Base-by-base conservation (phyloP, 2,888 invertebrate genomes). In the Ichneumoninae sp. region DNA sequence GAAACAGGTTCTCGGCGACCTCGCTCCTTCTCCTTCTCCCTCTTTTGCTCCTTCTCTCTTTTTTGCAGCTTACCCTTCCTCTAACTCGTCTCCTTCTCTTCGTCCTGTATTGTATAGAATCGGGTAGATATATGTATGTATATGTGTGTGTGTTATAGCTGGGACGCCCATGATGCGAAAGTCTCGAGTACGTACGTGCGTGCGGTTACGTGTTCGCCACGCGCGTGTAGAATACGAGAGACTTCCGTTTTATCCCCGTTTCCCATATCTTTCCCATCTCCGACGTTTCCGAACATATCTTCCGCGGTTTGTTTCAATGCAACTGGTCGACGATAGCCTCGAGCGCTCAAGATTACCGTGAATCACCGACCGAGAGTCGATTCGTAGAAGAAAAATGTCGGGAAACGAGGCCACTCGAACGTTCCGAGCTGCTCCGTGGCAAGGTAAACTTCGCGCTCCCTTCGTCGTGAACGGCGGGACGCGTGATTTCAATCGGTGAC, bases 1-100 rank as follows among this genome's bases (percentile, higher is more conserved):
- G 62, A 85, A 86, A 86, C 86, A 84, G 86, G 86, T 86, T 86
- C 84, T 74, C 72, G 57, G 82, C 78, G 82, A 84, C 85, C 85
- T 84, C 85, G 81, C 85, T n/a, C n/a, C n/a, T n/a, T n/a, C n/a
- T n/a, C n/a, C n/a, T n/a, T n/a, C n/a, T n/a, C n/a, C n/a, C n/a
- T n/a, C n/a, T n/a, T n/a, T n/a, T n/a, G 33, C 57, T 54, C 54
- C 77, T 82, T 69, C 68, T 78, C 57, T 36, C 30, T 33, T 82
- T 80, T 62, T 69, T 70, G 68, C 44, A 54, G 76, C 75, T 80
- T 60, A 74, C 71, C 66, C 76, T 69, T 71, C 40, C 62, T 65
- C 69, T 47, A 44, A 50, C 65, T 60, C 81, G 54, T 50, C 50
- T 57, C 47, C 33, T 62, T 62, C 36, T 40, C 50, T 22, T 70